Conservation (phyloP, 30 jellyfish, hydroid and myxozoan genomes). For the Turritopsis rubra region DNA sequence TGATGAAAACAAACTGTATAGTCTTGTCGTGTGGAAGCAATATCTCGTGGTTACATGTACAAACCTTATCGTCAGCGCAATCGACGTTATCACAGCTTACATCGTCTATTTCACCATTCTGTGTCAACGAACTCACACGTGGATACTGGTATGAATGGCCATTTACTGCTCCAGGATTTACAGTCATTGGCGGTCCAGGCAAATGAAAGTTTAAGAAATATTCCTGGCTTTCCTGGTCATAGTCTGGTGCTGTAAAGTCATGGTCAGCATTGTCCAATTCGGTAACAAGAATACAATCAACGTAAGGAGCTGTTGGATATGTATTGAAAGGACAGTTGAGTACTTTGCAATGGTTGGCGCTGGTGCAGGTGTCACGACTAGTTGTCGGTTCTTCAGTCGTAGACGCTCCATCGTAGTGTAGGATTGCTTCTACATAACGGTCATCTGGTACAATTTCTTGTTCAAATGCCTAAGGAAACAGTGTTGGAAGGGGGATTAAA, state of each 20-base stretch:
- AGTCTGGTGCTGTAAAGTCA: constrained; percentile 46
- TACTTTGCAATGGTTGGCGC: constrained; percentile 39
- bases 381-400: constrained; percentile 54
- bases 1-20: constrained; percentile 74
- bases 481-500: no score
- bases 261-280: constrained; percentile 46
- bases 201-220: constrained; percentile 66
- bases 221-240: constrained; percentile 55
- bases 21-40: constrained; percentile 60
- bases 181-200: constrained; percentile 62
- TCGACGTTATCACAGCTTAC: constrained; percentile 56
- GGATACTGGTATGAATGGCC: constrained; percentile 75
- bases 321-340: constrained; percentile 74
- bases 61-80: constrained; percentile 84
- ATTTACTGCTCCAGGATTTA: constrained; percentile 77
- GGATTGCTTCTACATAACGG: constrained; percentile 44
- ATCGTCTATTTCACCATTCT: constrained; percentile 62
- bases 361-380: constrained; percentile 36
- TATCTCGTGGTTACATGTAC: constrained; percentile 63
- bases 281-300: constrained; percentile 51
- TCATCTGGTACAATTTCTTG: not conserved
- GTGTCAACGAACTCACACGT: constrained; percentile 73
- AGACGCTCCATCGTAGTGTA: constrained; percentile 68
- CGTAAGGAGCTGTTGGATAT: constrained; percentile 48
- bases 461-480: not conserved